phyloP scores from a whole-genome alignment of 2,888 invertebrate genomes.

The Dexiosoma caninum region DNA sequence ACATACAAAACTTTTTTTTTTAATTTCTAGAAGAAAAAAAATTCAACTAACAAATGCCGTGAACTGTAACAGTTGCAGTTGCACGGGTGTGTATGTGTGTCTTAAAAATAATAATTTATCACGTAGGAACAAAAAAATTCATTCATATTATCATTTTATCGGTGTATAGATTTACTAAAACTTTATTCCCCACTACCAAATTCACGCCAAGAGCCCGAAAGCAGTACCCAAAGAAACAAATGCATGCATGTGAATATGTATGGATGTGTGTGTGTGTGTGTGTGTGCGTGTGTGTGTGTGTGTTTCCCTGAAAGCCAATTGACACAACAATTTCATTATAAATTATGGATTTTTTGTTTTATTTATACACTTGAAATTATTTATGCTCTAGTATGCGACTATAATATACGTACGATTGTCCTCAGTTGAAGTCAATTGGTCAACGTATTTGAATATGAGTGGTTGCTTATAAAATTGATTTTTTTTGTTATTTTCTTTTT shows the following conservation, averaged over 20 bases:
- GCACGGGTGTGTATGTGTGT: no score
- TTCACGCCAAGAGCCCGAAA: no score
- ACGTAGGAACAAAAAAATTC: no score
- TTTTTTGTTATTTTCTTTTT: not conserved
- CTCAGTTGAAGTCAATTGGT: slow-evolving; percentile 42
- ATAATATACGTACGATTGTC: not conserved
- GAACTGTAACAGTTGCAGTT: no score
- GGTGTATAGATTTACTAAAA: not conserved
- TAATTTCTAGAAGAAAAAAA: no score
- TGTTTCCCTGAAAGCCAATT: not conserved
- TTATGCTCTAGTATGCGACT: not conserved
- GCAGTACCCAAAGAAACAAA: no score
- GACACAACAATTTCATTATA: not conserved
- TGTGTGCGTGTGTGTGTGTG: not conserved
- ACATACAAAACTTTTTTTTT: no score
- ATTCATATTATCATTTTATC: not conserved
- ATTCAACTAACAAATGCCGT: no score
- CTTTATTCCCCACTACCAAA: not conserved
- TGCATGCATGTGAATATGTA: not conserved
- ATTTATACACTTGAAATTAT: not conserved
- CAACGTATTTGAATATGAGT: slow-evolving; percentile 44
- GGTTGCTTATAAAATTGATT: slow-evolving; percentile 18
- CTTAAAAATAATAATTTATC: no score
- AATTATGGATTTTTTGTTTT: slow-evolving; percentile 47
- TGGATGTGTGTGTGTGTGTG: not conserved